Percentiles rank a stretch among this genome's conserved stretches.
phyloP scores from a whole-genome alignment of 2,888 invertebrate genomes.

The Macrosiphum euphorbiae region DNA sequence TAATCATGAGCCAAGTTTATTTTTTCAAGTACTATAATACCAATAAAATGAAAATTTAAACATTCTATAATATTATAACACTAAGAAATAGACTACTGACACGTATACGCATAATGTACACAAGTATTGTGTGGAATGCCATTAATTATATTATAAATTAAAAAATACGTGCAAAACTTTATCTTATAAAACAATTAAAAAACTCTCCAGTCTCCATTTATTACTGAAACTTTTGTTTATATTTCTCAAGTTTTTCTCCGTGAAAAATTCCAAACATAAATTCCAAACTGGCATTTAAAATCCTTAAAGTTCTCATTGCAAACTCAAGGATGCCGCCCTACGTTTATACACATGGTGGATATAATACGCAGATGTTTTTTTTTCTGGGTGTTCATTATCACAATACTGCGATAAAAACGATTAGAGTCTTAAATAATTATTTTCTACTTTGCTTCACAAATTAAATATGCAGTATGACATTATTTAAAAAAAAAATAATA shows the following conservation, averaged over 20 bases:
- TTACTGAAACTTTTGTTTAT: conserved; percentile 60
- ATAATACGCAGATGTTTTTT: conserved; percentile 11
- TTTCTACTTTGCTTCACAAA: background rate
- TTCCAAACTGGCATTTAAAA: conserved; percentile 60
- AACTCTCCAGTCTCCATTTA: conserved; percentile 45
- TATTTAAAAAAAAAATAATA: background rate
- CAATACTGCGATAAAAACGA: conserved; percentile 4
- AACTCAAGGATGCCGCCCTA: background rate
- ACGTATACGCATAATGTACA: conserved; percentile 11
- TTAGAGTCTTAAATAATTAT: background rate
- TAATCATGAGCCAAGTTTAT: background rate
- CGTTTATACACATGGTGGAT: conserved; percentile 24
- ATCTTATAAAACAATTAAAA: conserved; percentile 62
- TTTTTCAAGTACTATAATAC: background rate
- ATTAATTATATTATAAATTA: conserved; percentile 62
- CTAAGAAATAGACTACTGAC: conserved; percentile 18
- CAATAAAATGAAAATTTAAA: conserved; percentile 4
- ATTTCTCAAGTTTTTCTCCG: conserved; percentile 52
- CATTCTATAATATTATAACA: background rate
- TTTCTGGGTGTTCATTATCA: background rate
- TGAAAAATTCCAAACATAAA: conserved; percentile 55
- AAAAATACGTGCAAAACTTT: conserved; percentile 62
- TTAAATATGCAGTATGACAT: background rate
- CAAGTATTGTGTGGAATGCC: conserved; percentile 45
- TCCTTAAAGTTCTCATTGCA: conserved; percentile 17